Base-by-base conservation (phyloP, 2,797 vertebrate genomes). In the Mionectes olivaceus region DNA sequence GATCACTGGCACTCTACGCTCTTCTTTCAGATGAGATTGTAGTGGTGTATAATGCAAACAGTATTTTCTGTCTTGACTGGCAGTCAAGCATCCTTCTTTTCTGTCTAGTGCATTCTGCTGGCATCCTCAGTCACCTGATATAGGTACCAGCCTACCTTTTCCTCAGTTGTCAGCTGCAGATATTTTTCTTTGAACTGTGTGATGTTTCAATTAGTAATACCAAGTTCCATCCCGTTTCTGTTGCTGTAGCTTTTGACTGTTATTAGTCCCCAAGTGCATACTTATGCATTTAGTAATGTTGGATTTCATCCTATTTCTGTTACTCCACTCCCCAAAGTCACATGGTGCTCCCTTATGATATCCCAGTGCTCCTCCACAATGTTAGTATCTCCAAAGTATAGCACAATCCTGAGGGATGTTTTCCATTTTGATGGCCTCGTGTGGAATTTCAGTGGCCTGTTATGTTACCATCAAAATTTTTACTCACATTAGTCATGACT, bases 211-310 rank as follows among this genome's bases (percentile, higher is more conserved):
- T 91, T 89, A 87, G 35, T 67, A 83, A 63, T 84, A 67, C 1
- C 2, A 82, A 78, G 43, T 91, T 93, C 68, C 64, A 78, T 93
- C 73, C 46, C 39, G 8, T 75, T 94, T 86, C 87, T 94, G 35
- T 94, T 94, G 73, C 85, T 93, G 53, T 69, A 69, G 23, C 73
- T 94, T 88, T 41, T 81, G 83, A 32, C 80, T 90, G 44, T 94
- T 96, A 73, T 50, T 90, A 77, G 83, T 95, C 95, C 93, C 95
- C 68, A 82, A 68, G 86, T 90, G 44, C 94, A 92, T 95, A 71
- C 90, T 92, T 95, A 49, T 64, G 83, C 63, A 37, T 95, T 95
- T 97, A 93, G 95, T 94, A 95, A 95, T 96, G 90, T 77, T 96
- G 94, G 82, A 84, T 92, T 87, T 79, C 56, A 68, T 89, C 78